phyloP scores from a whole-genome alignment of 2,888 invertebrate genomes.

The Gisinianus flammeolus region DNA sequence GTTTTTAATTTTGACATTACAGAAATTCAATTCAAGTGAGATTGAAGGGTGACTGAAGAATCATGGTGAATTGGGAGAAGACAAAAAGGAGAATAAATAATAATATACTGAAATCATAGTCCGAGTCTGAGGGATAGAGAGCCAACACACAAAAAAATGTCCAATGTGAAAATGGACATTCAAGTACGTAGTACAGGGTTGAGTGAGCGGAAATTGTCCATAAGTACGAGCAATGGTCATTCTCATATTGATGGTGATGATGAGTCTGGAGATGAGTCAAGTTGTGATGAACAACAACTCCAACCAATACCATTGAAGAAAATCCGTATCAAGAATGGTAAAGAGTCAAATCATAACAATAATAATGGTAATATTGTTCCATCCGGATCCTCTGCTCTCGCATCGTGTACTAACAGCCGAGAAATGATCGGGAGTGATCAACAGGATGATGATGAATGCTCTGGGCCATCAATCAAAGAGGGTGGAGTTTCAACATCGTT shows the following conservation, averaged over 20 bases:
- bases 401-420: constrained; percentile 27
- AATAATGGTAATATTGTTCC: constrained; percentile 47
- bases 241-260: constrained; percentile 16
- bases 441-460: constrained; percentile 50
- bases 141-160: background rate
- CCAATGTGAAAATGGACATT: constrained; percentile 46
- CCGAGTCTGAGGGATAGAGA: background rate
- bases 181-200: constrained; percentile 43
- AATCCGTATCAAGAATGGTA: constrained; percentile 45
- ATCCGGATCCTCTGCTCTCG: constrained; percentile 41
- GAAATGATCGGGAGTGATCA: constrained; percentile 44
- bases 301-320: constrained; percentile 54
- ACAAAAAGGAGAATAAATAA: background rate
- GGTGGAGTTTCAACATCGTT: constrained; percentile 53
- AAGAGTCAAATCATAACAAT: constrained; percentile 39
- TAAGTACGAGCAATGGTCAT: constrained; percentile 10
- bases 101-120: background rate
- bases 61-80: background rate
- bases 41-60: background rate
- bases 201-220: constrained; percentile 20
- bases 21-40: background rate
- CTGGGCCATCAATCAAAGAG: constrained; percentile 50
- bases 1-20: too few relatives aligned
- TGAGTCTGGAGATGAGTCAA: constrained; percentile 48
- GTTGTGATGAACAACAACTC: constrained; percentile 50